Evolutionary conservation across 2,888 invertebrate species (phyloP).

Genomic region (Slavum lentiscoides): DNA sequence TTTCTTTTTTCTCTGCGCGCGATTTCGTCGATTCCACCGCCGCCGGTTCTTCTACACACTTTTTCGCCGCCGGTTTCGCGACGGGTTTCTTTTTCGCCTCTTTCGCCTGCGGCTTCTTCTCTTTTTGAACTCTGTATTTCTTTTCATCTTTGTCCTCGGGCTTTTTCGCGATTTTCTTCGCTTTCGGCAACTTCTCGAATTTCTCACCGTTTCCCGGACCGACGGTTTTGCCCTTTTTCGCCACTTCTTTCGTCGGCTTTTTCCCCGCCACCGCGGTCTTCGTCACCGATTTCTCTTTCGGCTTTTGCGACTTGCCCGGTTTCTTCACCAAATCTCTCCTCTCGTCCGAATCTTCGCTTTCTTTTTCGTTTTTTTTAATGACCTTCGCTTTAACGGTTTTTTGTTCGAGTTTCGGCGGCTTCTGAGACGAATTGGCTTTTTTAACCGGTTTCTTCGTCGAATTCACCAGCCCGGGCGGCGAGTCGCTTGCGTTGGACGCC

Average conservation of each 20-base stretch:
- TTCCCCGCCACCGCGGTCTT: constrained; percentile 10
- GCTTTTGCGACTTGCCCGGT: constrained; percentile 31
- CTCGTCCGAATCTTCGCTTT: constrained; percentile 42
- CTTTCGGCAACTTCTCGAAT: constrained; percentile 54
- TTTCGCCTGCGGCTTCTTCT: constrained; percentile 55
- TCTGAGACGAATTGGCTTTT: constrained; percentile 18
- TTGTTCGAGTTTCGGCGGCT: constrained; percentile 18
- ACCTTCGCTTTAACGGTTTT: constrained; percentile 33
- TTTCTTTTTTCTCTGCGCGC: constrained; percentile 51
- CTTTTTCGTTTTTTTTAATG: constrained; percentile 49
- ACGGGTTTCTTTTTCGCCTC: constrained; percentile 50
- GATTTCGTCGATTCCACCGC: constrained; percentile 42
- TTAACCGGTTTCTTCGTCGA: constrained; percentile 44
- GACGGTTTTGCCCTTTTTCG: constrained; percentile 63
- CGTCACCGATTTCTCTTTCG: constrained; percentile 29
- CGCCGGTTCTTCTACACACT: constrained; percentile 47
- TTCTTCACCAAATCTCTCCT: constrained; percentile 50
- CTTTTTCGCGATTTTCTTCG: constrained; percentile 54
- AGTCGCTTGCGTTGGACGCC: constrained; percentile 41
- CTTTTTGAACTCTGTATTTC: constrained; percentile 56
- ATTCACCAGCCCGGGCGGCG: constrained; percentile 32
- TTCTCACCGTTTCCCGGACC: constrained; percentile 58
- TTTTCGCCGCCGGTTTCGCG: constrained; percentile 54
- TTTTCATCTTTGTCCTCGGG: constrained; percentile 55
- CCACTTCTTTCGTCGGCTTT: constrained; percentile 55